Evolutionary conservation across 2,113 vertebrate species (phyloP).

Genomic region (Ctenodactylus gundi): DNA sequence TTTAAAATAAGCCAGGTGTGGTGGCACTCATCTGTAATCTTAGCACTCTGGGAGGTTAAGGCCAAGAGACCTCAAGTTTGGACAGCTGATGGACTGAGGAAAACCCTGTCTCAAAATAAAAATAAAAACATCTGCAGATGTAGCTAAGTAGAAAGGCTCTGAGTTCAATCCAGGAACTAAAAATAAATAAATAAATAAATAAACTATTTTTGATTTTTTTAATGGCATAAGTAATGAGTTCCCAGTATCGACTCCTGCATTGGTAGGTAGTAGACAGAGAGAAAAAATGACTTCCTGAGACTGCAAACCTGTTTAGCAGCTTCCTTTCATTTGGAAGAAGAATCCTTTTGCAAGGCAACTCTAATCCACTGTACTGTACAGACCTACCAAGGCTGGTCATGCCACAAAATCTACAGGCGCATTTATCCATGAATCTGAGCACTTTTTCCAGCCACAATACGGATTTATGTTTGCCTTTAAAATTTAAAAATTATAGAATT

Average conservation of each 20-base stretch:
- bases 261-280: not conserved
- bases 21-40: no score
- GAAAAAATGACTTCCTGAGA: not conserved
- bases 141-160: no score
- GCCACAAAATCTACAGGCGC: not conserved
- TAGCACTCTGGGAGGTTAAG: no score
- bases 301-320: not conserved
- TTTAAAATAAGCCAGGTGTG: no score
- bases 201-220: not conserved
- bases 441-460: not conserved
- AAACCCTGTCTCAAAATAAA: no score
- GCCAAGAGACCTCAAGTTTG: no score
- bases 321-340: not conserved
- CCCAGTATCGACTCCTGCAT: not conserved
- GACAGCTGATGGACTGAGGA: no score
- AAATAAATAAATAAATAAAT: no score
- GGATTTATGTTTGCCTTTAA: not conserved
- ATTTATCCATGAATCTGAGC: not conserved
- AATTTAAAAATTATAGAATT: not conserved
- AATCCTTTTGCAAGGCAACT: not conserved
- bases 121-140: no score
- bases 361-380: not conserved
- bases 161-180: no score
- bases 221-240: not conserved
- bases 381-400: not conserved